Evolutionary conservation across 2,797 vertebrate genomes (phyloP), one percentile per base, ranked within the genome.

Genomic region (Babyrousa celebensis): DNA sequence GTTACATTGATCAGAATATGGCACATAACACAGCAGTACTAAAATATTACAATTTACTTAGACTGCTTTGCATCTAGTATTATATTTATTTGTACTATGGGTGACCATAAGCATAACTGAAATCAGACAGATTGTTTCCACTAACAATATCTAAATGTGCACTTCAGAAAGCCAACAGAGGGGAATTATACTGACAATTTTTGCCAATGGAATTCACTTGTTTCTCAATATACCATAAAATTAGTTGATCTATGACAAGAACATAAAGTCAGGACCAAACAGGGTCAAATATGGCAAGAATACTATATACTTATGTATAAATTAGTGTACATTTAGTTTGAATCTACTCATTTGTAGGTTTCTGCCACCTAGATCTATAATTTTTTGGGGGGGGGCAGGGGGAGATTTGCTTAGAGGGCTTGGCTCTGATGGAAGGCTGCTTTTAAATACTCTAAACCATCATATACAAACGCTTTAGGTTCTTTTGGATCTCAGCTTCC

Each of bases 1-100:
- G 40, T 88, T 94, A 71, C 52, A 91, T 1, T 96, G 71, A 95
- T 96, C 52, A 82, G 71, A 96, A 96, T 89, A 96, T 89, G 82
- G 79, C 58, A 88, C 60, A 95, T 12, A 94, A 91, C 25, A 92
- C 0, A 88, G 36, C 11, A 75, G 25, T 54, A 95, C n/a, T 87
- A 70, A 91, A 80, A 74, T 60, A 93, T 15, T 85, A 20, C 23
- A 88, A 89, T 71, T 92, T 92, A 48, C 58, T 93, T 40, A 82
- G 65, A 79, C 15, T 85, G 17, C 56, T 85, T 74, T 84, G n/a
- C 52, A 83, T 84, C 40, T 67, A 92, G 5, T 27, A 65, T 32
- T 60, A 7, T n/a, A 82, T 77, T 23, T 72, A 48, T 75, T 36
- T 89, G 71, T 91, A 78, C 40, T 82, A 7, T 2, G 20, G 21